phyloP scores from a whole-genome alignment of 1,140 invertebrate species.

The Leptinotarsa texana region DNA sequence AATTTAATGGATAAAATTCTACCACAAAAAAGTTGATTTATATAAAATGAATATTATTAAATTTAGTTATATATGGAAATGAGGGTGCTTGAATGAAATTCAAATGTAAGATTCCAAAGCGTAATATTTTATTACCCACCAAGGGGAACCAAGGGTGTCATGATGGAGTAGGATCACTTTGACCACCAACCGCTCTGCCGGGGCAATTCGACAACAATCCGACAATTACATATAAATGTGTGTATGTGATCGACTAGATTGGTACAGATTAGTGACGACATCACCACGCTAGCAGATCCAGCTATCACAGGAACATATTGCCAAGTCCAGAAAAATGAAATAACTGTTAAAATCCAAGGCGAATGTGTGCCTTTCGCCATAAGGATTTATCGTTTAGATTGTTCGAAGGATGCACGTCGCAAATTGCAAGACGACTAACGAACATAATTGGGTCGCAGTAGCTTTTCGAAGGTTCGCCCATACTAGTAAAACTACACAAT shows the following conservation, averaged over 20 bases:
- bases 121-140: not conserved
- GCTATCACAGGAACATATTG: slow-evolving; percentile 11
- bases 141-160: slow-evolving; percentile 21
- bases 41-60: too few species aligned
- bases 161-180: slow-evolving; percentile 13
- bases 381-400: slow-evolving; percentile 10
- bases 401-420: slow-evolving; percentile 1
- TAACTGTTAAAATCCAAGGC: slow-evolving; percentile 6
- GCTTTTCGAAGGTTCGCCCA: too few species aligned
- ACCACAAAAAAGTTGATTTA: too few species aligned
- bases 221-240: slow-evolving; percentile 3
- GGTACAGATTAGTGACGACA: not conserved
- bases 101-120: not conserved
- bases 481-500: too few species aligned
- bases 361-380: slow-evolving; percentile 26
- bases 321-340: slow-evolving; percentile 7
- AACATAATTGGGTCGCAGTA: too few species aligned
- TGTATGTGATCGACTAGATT: slow-evolving; percentile 21
- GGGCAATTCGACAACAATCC: slow-evolving; percentile 17
- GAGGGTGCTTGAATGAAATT: not conserved
- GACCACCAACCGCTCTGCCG: slow-evolving; percentile 17
- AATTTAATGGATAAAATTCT: too few species aligned
- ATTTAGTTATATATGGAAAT: too few species aligned
- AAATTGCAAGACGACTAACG: not conserved
- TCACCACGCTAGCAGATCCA: slow-evolving; percentile 12